These are phyloP conservation scores for Echinarachnius parma DNA, from an alignment of 53 echinoderm and acorn worm species.

Conservation along the genomic window DNA sequence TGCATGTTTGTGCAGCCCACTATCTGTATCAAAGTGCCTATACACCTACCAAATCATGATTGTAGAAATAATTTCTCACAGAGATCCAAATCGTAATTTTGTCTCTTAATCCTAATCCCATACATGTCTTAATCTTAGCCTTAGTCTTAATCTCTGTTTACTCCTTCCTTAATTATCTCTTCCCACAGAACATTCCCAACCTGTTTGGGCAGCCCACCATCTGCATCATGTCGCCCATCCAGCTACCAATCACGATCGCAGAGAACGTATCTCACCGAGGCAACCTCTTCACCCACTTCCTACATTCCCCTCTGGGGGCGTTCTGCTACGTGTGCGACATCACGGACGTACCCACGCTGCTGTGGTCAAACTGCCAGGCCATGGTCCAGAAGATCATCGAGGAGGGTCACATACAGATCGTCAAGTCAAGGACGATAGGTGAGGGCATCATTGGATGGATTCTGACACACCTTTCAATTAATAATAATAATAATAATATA, in stretches of 20 bases:
- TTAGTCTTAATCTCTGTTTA: background rate
- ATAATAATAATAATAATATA: background rate
- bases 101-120: too few species aligned
- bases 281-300: conserved; percentile 96
- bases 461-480: background rate
- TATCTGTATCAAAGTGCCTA: too few species aligned
- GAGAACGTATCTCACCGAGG: conserved; percentile 77
- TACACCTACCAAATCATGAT: too few species aligned
- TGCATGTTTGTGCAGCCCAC: too few species aligned
- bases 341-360: conserved; percentile 68
- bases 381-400: conserved; percentile 81
- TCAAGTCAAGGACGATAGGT: conserved; percentile 95
- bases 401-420: conserved; percentile 65
- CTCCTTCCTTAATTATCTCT: background rate
- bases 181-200: conserved; percentile 86
- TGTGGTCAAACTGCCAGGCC: conserved; percentile 91
- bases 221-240: conserved; percentile 84
- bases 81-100: too few species aligned
- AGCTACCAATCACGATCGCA: conserved; percentile 69
- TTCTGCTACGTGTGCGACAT: conserved; percentile 91
- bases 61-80: too few species aligned
- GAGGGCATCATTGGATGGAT: conserved; percentile 30
- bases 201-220: conserved; percentile 96
- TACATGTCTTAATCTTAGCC: too few species aligned
- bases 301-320: conserved; percentile 81